Evolutionary conservation across 2,888 invertebrate genomes (phyloP).

Genomic region (Acronicta leporina): DNA sequence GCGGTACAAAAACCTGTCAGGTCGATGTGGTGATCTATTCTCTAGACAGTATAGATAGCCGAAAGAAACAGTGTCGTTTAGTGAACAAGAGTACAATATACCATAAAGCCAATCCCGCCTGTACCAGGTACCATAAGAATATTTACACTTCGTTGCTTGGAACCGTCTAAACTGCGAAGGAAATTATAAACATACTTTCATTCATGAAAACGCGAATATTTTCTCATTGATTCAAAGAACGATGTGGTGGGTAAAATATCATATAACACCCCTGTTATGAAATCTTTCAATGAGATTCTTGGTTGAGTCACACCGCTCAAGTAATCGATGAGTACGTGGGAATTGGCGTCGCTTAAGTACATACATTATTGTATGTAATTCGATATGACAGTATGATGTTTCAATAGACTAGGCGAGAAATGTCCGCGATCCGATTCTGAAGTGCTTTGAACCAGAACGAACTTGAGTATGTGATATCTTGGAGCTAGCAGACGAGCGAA

Average conservation of each 20-base stretch:
- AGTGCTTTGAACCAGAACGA: constrained; percentile 14
- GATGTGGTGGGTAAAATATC: background rate
- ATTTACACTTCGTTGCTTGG: too few species aligned
- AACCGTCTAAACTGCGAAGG: too few species aligned
- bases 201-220: background rate
- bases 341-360: constrained; percentile 15
- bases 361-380: constrained; percentile 26
- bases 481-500: too few species aligned
- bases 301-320: constrained; percentile 23
- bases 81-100: too few species aligned
- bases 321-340: constrained; percentile 39
- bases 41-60: too few species aligned
- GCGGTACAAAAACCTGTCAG: too few species aligned
- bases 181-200: background rate
- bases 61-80: too few species aligned
- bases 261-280: constrained; percentile 3
- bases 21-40: too few species aligned
- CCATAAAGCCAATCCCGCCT: too few species aligned
- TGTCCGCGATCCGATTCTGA: constrained; percentile 15
- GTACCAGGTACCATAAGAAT: too few species aligned
- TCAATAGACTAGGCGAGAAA: constrained; percentile 8
- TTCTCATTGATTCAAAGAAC: background rate
- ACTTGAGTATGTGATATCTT: constrained; percentile 2
- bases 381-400: constrained; percentile 13
- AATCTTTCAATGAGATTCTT: constrained; percentile 5